phyloP scores from a whole-genome alignment of 30 jellyfish, hydroid and myxozoan genomes.

The Mastigias papua region DNA sequence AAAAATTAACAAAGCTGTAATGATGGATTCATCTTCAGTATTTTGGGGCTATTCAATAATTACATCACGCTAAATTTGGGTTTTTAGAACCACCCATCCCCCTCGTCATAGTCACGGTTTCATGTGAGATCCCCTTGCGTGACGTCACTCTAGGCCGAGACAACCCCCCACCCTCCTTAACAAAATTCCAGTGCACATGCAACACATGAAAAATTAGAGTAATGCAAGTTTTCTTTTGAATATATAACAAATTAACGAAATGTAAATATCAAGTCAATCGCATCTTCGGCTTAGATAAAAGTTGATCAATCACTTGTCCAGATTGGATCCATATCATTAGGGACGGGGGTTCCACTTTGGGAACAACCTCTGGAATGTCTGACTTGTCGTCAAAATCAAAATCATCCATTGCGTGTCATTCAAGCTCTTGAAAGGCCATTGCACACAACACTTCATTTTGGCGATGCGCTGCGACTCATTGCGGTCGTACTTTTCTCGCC shows the following conservation, averaged over 20 bases:
- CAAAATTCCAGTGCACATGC: slow-evolving; percentile 26
- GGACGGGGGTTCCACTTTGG: slow-evolving; percentile 12
- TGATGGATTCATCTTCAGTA: slow-evolving; percentile 26
- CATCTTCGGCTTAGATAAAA: slow-evolving; percentile 39
- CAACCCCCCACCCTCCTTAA: slow-evolving; percentile 25
- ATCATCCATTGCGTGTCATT: slow-evolving; percentile 59
- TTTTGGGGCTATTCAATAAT: too few species aligned
- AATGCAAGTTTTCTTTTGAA: slow-evolving; percentile 45
- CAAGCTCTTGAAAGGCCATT: slow-evolving; percentile 73
- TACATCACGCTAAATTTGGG: slow-evolving; percentile 33
- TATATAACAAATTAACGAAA: slow-evolving; percentile 40
- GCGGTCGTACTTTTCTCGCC: slow-evolving; percentile 46
- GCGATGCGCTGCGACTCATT: slow-evolving; percentile 71
- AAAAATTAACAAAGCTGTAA: slow-evolving; percentile 27
- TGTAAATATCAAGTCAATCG: slow-evolving; percentile 45
- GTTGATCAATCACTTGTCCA: slow-evolving; percentile 50
- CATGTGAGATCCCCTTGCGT: slow-evolving; percentile 29
- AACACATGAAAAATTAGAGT: slow-evolving; percentile 41
- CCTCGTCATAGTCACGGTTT: slow-evolving; percentile 23
- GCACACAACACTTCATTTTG: slow-evolving; percentile 71
- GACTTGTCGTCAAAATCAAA: slow-evolving; percentile 66
- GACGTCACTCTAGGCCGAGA: slow-evolving; percentile 26
- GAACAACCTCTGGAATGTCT: slow-evolving; percentile 65
- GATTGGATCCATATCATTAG: slow-evolving; percentile 46
- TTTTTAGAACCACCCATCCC: slow-evolving; percentile 36